Percentiles rank a stretch among this genome's conserved stretches.
Evolutionary conservation across 2,113 vertebrate genomes (phyloP).

Genomic region (chimpanzee (Pan troglodytes)): NHGRI_mPanTro3-v2.1_pri NC_072408.2:104914001-104914500

Average conservation of each 20-base stretch:
- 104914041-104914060: neutral
- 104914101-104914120: neutral
- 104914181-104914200: neutral
- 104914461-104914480: neutral
- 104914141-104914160: neutral
- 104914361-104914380: neutral
- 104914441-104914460: neutral
- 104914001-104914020: neutral
- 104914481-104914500: neutral
- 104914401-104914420: neutral
- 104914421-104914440: neutral
- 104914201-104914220: neutral
- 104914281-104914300: constrained; percentile 18
- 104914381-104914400: constrained; percentile 24
- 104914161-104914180: neutral
- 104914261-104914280: neutral
- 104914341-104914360: neutral
- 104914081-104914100: neutral
- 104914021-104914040: neutral
- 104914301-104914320: neutral
- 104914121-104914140: neutral
- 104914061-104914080: neutral
- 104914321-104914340: neutral
- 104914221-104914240: neutral
- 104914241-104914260: neutral